Percentiles rank a stretch among this genome's conserved stretches.
Conservation (phyloP, 2,888 invertebrate species). For the Eupithecia subfuscata region DNA sequence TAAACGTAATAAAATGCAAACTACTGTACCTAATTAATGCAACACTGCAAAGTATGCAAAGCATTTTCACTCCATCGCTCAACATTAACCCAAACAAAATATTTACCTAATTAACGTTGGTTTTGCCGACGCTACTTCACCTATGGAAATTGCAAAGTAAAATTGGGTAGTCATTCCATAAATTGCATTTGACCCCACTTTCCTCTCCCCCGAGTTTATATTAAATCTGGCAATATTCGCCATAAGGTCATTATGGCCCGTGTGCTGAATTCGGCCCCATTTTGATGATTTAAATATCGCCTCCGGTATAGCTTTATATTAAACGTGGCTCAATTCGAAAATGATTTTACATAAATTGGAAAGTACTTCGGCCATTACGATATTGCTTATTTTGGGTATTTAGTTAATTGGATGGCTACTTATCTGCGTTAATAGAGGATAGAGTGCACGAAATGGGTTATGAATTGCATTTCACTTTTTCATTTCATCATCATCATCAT, state of each 20-base stretch:
- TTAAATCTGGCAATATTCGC: slow-evolving; percentile 64
- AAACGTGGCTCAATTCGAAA: slow-evolving; percentile 14
- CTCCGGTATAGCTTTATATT: slow-evolving; percentile 22
- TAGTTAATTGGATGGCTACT: slow-evolving; percentile 1
- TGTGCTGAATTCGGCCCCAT: slow-evolving; percentile 3
- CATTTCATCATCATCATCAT: not conserved
- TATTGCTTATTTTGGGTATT: slow-evolving; percentile 3
- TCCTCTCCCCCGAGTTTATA: slow-evolving; percentile 48
- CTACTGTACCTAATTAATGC: not conserved
- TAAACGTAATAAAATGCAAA: not conserved
- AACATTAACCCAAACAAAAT: slow-evolving; percentile 11
- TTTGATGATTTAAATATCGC: slow-evolving; percentile 37
- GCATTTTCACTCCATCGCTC: not conserved
- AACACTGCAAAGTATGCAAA: slow-evolving; percentile 1
- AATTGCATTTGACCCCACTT: slow-evolving; percentile 63
- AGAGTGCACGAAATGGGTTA: not conserved
- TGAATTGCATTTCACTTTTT: not conserved
- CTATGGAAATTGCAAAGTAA: slow-evolving; percentile 63
- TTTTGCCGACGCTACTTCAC: slow-evolving; percentile 38
- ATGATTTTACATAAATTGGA: slow-evolving; percentile 25
- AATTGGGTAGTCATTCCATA: slow-evolving; percentile 71
- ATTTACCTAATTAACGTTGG: slow-evolving; percentile 19
- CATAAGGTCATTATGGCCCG: slow-evolving; percentile 29
- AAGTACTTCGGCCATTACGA: not conserved
- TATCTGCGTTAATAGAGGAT: not conserved